phyloP scores from a whole-genome alignment of 2,797 vertebrate species.

The Periparus ater region DNA sequence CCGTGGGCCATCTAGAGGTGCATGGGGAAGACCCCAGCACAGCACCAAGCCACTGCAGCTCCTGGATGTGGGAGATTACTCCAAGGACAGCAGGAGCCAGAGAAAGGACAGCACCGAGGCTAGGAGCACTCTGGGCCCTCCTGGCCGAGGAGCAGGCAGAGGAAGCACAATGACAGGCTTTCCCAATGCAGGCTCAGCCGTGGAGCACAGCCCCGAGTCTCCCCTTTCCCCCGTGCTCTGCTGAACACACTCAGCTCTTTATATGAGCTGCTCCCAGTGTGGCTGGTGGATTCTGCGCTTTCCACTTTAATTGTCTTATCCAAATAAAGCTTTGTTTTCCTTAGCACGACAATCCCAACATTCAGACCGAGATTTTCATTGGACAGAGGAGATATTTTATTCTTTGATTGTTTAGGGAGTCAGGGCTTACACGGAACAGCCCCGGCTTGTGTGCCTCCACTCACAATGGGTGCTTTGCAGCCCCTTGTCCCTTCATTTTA shows the following conservation, averaged over 20 bases:
- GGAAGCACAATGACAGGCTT: slow-evolving; percentile 36
- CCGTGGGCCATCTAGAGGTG: accelerated
- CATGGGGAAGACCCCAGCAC: accelerated
- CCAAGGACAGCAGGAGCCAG: neutral
- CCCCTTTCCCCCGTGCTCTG: slow-evolving; percentile 43
- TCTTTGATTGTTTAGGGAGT: slow-evolving; percentile 61
- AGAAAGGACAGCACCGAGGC: neutral
- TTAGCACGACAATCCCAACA: slow-evolving; percentile 65
- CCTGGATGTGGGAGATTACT: neutral
- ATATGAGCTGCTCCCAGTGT: slow-evolving; percentile 52
- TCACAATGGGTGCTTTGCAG: slow-evolving; percentile 51
- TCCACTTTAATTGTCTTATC: slow-evolving; percentile 72
- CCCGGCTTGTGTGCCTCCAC: slow-evolving; percentile 6
- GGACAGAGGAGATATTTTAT: slow-evolving; percentile 69
- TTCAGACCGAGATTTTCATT: slow-evolving; percentile 59
- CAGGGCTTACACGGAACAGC: slow-evolving; percentile 49
- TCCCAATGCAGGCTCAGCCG: neutral
- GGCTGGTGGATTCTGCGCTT: slow-evolving; percentile 62
- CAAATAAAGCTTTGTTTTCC: slow-evolving; percentile 73
- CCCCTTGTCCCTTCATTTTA: neutral
- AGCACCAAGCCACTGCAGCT: neutral
- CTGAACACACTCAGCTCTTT: slow-evolving; percentile 58
- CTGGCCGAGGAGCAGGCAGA: neutral
- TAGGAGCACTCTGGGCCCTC: neutral
- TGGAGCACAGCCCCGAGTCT: neutral